A percentile compares a stretch with the other conserved stretches of the same genome.
phyloP scores from a whole-genome alignment of 2,113 vertebrate genomes.

The Dipodomys spectabilis region DNA sequence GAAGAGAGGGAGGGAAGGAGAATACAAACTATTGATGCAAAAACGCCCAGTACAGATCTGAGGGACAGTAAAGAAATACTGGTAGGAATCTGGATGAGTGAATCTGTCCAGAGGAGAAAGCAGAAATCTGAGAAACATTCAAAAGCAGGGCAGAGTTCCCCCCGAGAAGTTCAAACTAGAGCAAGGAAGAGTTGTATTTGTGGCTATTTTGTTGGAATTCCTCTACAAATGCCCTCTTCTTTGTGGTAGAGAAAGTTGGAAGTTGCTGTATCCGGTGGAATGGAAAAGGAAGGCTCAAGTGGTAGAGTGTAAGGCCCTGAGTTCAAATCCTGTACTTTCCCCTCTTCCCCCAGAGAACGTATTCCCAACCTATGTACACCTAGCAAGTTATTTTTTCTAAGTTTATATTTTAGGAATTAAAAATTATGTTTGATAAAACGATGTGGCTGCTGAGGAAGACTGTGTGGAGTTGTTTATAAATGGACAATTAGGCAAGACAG shows the following conservation, averaged over 20 bases:
- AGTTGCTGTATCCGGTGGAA: not conserved
- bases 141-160: not conserved
- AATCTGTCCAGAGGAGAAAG: not conserved
- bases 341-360: too few relatives aligned
- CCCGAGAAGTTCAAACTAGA: not conserved
- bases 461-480: too few relatives aligned
- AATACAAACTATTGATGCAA: not conserved
- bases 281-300: not conserved
- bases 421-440: not conserved
- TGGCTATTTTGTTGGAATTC: not conserved
- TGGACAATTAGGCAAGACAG: too few relatives aligned
- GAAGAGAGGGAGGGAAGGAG: accelerated
- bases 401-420: too few relatives aligned
- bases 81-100: not conserved
- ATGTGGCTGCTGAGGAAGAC: not conserved
- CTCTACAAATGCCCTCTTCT: not conserved
- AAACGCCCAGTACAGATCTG: not conserved
- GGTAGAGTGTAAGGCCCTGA: too few relatives aligned
- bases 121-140: not conserved
- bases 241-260: not conserved
- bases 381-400: too few relatives aligned
- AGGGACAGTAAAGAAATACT: not conserved
- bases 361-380: too few relatives aligned
- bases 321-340: too few relatives aligned
- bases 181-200: not conserved